A percentile compares a stretch with the other conserved stretches of the same genome.
These are phyloP conservation scores for Goniozus legneri DNA, from an alignment of 1,140 invertebrate species.

Conservation along the genomic window DNA sequence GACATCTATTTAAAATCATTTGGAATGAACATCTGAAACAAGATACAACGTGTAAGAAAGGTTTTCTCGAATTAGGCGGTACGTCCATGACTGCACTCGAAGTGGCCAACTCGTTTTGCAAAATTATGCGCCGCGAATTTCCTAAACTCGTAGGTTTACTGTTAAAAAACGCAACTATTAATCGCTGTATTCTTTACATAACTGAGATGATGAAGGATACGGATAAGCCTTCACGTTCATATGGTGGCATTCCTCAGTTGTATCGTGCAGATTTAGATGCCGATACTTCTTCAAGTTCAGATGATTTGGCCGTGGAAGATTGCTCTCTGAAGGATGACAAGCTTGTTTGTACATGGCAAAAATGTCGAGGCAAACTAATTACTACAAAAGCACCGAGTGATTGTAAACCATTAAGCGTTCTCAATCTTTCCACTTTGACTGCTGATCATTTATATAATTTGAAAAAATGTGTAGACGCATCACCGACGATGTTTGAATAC, in stretches of 20 bases:
- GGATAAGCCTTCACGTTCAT: too few species aligned
- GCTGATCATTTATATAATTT: constrained; percentile 55
- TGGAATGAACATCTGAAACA: constrained; percentile 36
- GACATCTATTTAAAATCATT: constrained; percentile 31
- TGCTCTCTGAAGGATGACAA: background rate
- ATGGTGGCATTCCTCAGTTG: too few species aligned
- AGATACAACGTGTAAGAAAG: constrained; percentile 21
- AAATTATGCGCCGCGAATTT: constrained; percentile 29
- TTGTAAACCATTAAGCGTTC: too few species aligned
- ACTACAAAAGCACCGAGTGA: too few species aligned
- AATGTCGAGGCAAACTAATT: constrained; percentile 40
- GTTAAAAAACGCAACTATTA: constrained; percentile 33
- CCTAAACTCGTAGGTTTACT: constrained; percentile 39
- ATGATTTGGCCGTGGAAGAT: too few species aligned
- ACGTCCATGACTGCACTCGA: constrained; percentile 52
- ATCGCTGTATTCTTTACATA: constrained; percentile 26
- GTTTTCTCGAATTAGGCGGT: constrained; percentile 54
- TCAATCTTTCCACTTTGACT: too few species aligned
- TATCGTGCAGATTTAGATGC: too few species aligned
- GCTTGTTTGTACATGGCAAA: constrained; percentile 37
- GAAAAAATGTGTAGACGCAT: constrained; percentile 71
- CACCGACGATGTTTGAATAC: constrained; percentile 57
- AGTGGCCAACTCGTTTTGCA: constrained; percentile 39
- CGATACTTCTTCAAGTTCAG: too few species aligned
- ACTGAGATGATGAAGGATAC: too few species aligned